Evolutionary conservation across 2,888 invertebrate species (phyloP).

Genomic region (Electrophaes corylata): DNA sequence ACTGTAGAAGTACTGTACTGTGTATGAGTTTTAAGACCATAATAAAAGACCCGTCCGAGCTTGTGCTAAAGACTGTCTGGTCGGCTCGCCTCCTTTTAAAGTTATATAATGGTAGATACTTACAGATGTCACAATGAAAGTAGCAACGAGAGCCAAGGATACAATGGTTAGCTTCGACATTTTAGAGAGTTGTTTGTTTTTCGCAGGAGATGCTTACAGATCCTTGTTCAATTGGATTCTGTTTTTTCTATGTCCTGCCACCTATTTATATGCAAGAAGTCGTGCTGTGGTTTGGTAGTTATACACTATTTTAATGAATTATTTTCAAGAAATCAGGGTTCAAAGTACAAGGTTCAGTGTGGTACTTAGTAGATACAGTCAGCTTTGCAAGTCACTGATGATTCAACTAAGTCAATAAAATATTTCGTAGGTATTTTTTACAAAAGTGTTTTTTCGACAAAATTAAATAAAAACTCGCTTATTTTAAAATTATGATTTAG

Average conservation of each 20-base stretch:
- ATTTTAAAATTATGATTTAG: too few species aligned
- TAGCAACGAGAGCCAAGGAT: conserved; percentile 25
- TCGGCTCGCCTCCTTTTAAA: too few species aligned
- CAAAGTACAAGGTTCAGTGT: conserved; percentile 2
- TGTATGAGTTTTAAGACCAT: too few species aligned
- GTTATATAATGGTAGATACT: conserved; percentile 13
- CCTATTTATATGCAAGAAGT: conserved; percentile 16
- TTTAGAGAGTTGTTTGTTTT: neutral
- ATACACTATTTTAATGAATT: neutral
- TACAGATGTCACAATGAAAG: conserved; percentile 25
- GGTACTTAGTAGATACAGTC: neutral
- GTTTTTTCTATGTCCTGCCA: conserved; percentile 4
- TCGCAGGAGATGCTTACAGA: conserved; percentile 7
- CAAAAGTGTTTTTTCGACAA: too few species aligned
- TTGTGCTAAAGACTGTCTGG: too few species aligned
- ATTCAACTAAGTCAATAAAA: too few species aligned
- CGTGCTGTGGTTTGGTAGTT: conserved; percentile 2
- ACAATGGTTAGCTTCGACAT: conserved; percentile 20
- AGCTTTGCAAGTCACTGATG: neutral
- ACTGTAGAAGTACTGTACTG: too few species aligned
- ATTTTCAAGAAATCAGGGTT: neutral
- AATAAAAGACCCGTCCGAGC: too few species aligned
- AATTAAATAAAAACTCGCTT: too few species aligned
- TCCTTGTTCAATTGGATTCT: conserved; percentile 7
- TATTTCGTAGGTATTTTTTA: too few species aligned